Conservation (phyloP, 2,797 vertebrate species). For the Gila robusta region DNA sequence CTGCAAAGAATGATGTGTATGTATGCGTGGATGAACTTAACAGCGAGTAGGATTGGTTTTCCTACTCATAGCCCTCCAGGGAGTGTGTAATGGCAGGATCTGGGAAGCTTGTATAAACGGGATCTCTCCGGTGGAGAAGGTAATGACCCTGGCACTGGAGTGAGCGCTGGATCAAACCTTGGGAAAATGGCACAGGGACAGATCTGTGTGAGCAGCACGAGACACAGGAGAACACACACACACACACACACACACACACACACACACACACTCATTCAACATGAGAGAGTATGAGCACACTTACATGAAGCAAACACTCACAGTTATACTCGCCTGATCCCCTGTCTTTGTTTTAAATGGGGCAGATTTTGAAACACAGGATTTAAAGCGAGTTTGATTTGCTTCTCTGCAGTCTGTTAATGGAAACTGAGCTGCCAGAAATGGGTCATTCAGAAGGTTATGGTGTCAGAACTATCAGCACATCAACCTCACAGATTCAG, state of each 20-base stretch:
- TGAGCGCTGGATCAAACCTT: slow-evolving; percentile 40
- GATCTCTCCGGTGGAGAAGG: neutral
- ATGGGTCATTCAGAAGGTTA: slow-evolving; percentile 10
- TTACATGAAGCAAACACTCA: neutral
- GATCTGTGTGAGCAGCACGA: slow-evolving; percentile 21
- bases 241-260: too few species aligned
- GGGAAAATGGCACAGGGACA: slow-evolving; percentile 57
- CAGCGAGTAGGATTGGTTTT: too few species aligned
- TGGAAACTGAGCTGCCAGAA: slow-evolving; percentile 8
- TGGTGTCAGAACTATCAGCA: neutral
- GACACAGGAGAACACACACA: neutral
- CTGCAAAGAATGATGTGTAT: too few species aligned
- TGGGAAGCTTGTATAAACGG: slow-evolving; percentile 42
- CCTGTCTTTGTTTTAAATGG: neutral
- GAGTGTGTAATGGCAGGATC: slow-evolving; percentile 70
- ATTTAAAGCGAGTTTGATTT: neutral
- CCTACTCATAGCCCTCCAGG: slow-evolving; percentile 44
- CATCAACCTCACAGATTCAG: neutral
- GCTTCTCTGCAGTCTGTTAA: neutral
- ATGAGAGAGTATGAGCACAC: neutral
- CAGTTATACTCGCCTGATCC: neutral
- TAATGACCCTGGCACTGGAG: too few species aligned
- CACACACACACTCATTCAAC: neutral
- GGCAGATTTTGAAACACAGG: neutral
- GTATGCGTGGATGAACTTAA: neutral